A percentile compares a stretch with the other conserved stretches of the same genome.
phyloP scores from a whole-genome alignment of 2,113 vertebrate species.

The Phylloscopus trochiloides region DNA sequence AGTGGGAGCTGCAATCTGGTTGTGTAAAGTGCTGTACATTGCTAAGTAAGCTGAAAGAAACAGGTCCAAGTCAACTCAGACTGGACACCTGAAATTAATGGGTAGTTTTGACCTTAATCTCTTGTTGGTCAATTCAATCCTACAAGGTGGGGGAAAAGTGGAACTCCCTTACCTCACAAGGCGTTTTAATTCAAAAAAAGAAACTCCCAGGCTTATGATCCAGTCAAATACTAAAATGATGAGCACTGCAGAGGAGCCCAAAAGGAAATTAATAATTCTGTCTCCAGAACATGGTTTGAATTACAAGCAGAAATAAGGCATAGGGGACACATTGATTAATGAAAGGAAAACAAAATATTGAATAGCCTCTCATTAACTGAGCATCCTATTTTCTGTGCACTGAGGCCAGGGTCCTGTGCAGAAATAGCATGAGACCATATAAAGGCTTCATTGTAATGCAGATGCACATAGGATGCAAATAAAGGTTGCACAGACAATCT shows the following conservation, averaged over 20 bases:
- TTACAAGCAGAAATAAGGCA: constrained; percentile 19
- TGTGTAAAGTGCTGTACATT: not conserved
- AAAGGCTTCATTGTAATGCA: not conserved
- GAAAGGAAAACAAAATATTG: constrained; percentile 47
- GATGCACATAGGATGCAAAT: not conserved
- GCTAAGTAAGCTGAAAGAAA: constrained; percentile 16
- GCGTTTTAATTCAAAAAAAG: constrained; percentile 2
- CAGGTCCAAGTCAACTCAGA: not conserved
- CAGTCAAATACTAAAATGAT: constrained; percentile 14
- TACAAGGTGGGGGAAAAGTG: not conserved
- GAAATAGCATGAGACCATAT: not conserved
- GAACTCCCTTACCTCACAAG: not conserved
- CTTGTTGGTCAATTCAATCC: not conserved
- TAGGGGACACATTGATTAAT: constrained; percentile 41
- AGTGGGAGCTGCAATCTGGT: constrained; percentile 20
- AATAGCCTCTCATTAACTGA: constrained; percentile 32
- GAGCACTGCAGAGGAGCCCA: constrained; percentile 8
- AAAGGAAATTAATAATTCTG: constrained; percentile 55
- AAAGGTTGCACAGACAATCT: not conserved
- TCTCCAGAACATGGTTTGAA: constrained; percentile 8
- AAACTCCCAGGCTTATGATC: not conserved
- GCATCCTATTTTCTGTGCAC: not conserved
- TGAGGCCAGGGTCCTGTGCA: not conserved
- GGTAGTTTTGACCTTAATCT: constrained; percentile 7
- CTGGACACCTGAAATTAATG: constrained; percentile 12